Evolutionary conservation across 1,140 invertebrate genomes (phyloP), one percentile per base, ranked within the genome.

Genomic region (Pseudomyrmex gracilis): DNA sequence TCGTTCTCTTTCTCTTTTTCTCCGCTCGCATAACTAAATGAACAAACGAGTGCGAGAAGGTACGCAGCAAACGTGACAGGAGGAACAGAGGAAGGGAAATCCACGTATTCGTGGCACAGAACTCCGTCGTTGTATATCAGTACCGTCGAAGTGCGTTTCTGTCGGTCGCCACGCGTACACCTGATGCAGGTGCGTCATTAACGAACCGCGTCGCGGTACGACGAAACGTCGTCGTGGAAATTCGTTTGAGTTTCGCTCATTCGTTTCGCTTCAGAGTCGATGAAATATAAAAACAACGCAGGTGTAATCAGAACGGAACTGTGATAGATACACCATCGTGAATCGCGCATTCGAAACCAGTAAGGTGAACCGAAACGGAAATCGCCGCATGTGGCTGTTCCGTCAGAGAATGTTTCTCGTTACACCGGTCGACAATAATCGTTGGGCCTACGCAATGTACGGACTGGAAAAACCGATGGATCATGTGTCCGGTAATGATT

Each of bases 391-490:
- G 17, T 57, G 60, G 51, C n/a, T 53, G 20, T 61, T 49, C 43
- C 22, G 13, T 20, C 49, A 45, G 43, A 91, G 73, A 86, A 91
- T 90, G 87, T 73, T 90, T 17, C 77, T 92, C 55, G 60, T 89
- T 4, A 34, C 85, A 45, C 82, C 90, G 24, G 73, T 82, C 53
- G 87, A 91, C 51, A 87, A 91, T 34, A 88, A 91, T 86, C 91
- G 90, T 55, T 92, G 90, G 91, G 74, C 87, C n/a, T 91, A 90
- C 76, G 73, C 87, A 3, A 90, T 92, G 90, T 87, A 92, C 55
- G 90, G 88, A 22, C 66, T 92, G 55, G 89, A 91, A 68, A 92
- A 92, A 53, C 88, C 89, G 5, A 87, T 89, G 90, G 85, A 90
- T 83, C 85, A 88, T 67, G 66, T 90, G 49, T 85, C 88, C 43